Base-by-base conservation (phyloP, 2,888 invertebrate genomes). In the Dyspetes luteomarginatus region DNA sequence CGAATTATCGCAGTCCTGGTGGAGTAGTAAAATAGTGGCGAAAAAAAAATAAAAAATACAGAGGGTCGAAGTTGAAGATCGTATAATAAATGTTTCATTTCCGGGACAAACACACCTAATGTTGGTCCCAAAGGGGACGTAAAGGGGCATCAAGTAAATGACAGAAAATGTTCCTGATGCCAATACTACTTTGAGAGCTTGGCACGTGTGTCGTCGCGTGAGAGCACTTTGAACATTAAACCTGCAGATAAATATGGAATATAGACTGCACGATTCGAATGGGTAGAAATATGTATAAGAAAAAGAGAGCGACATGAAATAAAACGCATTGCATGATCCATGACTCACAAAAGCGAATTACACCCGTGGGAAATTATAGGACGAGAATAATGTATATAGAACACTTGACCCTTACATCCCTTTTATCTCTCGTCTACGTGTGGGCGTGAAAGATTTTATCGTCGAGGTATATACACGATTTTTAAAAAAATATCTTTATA, bases 311-410 rank as follows among this genome's bases (percentile, higher is more conserved):
- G 56, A 48, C 48, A 36, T 45, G 43, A 28, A 9, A 65, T 67
- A 43, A 50, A 56, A 24, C 58, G 36, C 79, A 28, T 41, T 12
- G 4, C 50, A 69, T 36, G 69, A 79, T n/a, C n/a, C n/a, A n/a
- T 58, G 65, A 79, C 75, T 64, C 45, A 52, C 56, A 9, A 26
- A 30, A 55, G 65, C 41, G 45, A 26, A 79, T 75, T 62, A 65
- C 30, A 60, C 75, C 58, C 71, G 60, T 36, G 79, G 79, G 75
- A 79, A 79, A 75, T 79, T 71, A 75, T 71, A 48, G 50, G 50
- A 2, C 12, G 36, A 36, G 9, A 36, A 7, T 36, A 12, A 7
- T 12, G 52, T 55, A 41, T 22, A 50, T n/a, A 12, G 12, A n/a
- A 12, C 17, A 65, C 9, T 65, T 3, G 45, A 56, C 28, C 22